Evolutionary conservation across 2,888 invertebrate genomes (phyloP), one percentile per base, ranked within the genome.

Genomic region (Apamea anceps): DNA sequence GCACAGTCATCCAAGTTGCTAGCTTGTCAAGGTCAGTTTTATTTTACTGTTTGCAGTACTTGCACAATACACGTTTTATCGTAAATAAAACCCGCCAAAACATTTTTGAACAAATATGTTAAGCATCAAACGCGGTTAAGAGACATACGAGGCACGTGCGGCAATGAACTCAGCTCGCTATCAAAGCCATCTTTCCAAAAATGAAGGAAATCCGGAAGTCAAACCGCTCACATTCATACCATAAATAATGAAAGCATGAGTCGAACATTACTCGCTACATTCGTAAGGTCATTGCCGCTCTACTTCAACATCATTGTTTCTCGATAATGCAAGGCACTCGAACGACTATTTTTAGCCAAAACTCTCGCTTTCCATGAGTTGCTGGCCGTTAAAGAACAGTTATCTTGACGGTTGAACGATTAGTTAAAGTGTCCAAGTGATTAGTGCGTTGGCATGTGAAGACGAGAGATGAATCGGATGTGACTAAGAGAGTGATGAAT

Each of bases 311-410:
- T 62, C 72, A 75, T 78, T 75, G 79, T 75, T 76, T 37, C 65
- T 71, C 75, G 45, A 85, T 77, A 81, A 75, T 74, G 60, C 66
- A 76, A 67, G 67, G 60, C 81, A 72, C 72, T 81, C 66, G 72
- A 72, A 57, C 75, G 8, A 62, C 79, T 89, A 87, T 85, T 85
- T 84, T 82, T 82, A 87, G 82, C 79, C 60, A 37, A 42, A 8
- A 83, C 91, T 91, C 90, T 91, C 91, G 83, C 80, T 91, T 91
- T 91, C 87, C 48, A 72, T 66, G 57, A 57, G 79, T 75, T 75
- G 62, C 85, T 77, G 76, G 71, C 74, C 70, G 76, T 76, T 87
- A 68, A 80, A 81, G 70, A 71, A 66, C 80, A 62, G 73, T 77
- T 79, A 79, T 65, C 28, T 72, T 78, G 80, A 77, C 80, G 74